phyloP scores from a whole-genome alignment of 1,140 invertebrate species.

The Heliconius hewitsoni region DNA sequence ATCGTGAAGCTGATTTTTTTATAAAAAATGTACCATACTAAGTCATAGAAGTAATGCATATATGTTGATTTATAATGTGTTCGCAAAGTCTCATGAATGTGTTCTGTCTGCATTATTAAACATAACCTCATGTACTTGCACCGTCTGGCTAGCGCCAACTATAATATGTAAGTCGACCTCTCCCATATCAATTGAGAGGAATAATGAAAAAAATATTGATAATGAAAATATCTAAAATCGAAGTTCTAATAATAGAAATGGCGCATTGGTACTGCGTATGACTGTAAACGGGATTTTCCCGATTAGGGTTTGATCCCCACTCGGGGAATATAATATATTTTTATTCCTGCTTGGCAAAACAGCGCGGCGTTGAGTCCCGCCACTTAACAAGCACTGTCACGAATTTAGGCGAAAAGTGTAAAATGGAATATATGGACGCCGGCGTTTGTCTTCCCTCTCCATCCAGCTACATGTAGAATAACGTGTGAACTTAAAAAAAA shows the following conservation, averaged over 20 bases:
- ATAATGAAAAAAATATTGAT: neutral
- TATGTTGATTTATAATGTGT: neutral
- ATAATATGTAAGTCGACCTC: constrained; percentile 17
- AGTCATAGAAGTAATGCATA: neutral
- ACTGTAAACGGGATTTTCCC: no score
- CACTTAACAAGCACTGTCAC: no score
- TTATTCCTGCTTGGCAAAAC: no score
- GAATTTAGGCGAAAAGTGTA: neutral
- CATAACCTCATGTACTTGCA: constrained; percentile 29
- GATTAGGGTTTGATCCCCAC: no score
- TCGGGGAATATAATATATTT: no score
- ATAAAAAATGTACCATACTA: neutral
- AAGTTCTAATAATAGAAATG: no score
- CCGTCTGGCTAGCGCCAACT: constrained; percentile 23
- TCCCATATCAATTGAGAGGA: constrained; percentile 1
- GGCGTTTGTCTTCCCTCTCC: no score
- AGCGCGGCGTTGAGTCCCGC: no score
- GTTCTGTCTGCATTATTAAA: constrained; percentile 36
- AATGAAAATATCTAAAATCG: neutral
- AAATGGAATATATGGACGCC: neutral
- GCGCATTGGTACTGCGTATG: no score
- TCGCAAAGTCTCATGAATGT: constrained; percentile 30
- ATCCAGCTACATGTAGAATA: no score
- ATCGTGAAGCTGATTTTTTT: neutral
- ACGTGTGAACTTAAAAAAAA: no score